A percentile compares a stretch with the other conserved stretches of the same genome.
Evolutionary conservation across 2,113 vertebrate species (phyloP).

Genomic region (Fukomys damarensis): DNA sequence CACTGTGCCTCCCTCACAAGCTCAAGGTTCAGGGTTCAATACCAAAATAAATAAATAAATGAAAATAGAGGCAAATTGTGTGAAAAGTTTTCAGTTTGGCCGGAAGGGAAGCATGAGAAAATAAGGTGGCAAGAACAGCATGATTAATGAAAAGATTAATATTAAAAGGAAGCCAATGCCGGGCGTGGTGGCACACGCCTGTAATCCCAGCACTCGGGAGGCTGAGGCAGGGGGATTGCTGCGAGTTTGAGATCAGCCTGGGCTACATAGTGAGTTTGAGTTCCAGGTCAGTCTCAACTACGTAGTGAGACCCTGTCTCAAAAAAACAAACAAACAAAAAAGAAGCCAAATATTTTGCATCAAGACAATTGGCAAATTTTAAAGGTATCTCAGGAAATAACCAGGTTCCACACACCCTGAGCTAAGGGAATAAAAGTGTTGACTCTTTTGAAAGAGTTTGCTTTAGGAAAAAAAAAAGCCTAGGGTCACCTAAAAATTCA

Average conservation of each 20-base stretch:
- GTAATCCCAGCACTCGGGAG: no score
- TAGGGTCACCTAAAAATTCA: neutral
- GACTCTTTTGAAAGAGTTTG: neutral
- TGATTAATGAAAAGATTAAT: neutral
- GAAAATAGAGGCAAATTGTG: neutral
- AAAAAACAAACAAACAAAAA: no score
- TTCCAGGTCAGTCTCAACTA: no score
- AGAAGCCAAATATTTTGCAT: neutral
- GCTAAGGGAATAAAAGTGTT: neutral
- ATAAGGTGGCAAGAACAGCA: neutral
- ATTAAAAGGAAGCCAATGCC: neutral
- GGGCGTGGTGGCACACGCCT: no score
- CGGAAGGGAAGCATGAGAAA: neutral
- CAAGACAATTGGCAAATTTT: neutral
- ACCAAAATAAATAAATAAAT: no score
- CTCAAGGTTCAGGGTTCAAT: no score
- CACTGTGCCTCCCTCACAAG: no score
- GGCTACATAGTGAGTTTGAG: no score
- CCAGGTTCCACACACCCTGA: neutral
- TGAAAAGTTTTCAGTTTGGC: neutral
- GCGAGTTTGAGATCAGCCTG: no score
- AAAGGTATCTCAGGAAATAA: neutral
- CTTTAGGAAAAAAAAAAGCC: neutral
- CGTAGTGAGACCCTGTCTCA: no score
- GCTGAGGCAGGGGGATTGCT: no score